Base-by-base conservation (phyloP, 2,797 vertebrate genomes). In the Notolabrus celidotus region DNA sequence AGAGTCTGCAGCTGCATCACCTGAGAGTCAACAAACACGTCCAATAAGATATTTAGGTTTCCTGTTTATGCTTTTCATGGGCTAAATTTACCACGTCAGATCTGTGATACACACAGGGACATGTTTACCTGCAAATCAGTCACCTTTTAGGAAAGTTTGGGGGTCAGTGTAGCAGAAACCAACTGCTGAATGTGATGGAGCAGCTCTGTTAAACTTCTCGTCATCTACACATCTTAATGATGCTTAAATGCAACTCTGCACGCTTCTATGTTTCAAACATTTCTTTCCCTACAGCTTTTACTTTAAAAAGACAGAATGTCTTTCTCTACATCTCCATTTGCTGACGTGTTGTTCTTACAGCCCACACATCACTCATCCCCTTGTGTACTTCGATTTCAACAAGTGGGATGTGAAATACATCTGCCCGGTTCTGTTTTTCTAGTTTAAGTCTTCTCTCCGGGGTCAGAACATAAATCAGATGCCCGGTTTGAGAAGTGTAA, bases 401-500 rank as follows among this genome's bases (percentile, higher is more conserved):
- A 3, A n/a, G 46, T 42, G 36, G 38, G 36, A 81, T 65, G 52
- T 72, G 66, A 69, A 74, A 74, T 46, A 27, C 45, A 69, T 66
- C 51, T 46, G 38, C 33, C 29, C 58, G 33, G 50, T 31, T 79
- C 74, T 85, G 79, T 62, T 88, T 79, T 71, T 66, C 33, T 67
- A 58, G 71, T 78, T 53, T 27, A 42, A 52, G 34, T 23, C 9
- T 62, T 38, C 14, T 67, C 78, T 76, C 71, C 38, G 10, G 76
- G 49, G 73, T 46, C 33, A 4, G 36, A 14, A 6, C 66, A 80
- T 83, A 71, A 70, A 82, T 85, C 78, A 80, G 54, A 77, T 77
- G 51, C 66, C 74, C 33, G 3, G 46, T 4, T 61, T 36, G 47
- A 38, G 14, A 19, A 77, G 77, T 16, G 63, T 61, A 80, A 81